Conservation (phyloP, 1,140 invertebrate genomes). For the Acromyrmex charruanus region DNA sequence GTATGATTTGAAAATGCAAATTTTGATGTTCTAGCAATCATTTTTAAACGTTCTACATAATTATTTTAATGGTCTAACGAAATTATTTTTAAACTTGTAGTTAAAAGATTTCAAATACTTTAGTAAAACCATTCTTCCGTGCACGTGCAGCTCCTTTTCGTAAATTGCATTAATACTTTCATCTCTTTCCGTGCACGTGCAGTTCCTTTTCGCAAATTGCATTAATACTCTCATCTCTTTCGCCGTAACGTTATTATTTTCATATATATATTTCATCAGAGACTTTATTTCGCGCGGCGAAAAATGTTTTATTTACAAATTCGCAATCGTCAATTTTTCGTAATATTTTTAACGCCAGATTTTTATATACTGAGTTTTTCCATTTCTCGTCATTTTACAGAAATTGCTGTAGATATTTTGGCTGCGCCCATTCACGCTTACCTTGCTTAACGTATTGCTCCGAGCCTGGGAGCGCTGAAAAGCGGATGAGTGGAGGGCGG, state of each 20-base stretch:
- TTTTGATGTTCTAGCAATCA: too few relatives aligned
- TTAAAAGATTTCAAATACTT: too few relatives aligned
- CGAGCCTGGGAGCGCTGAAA: conserved; percentile 13
- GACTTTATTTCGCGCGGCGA: neutral
- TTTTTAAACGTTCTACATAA: too few relatives aligned
- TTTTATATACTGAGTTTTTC: neutral
- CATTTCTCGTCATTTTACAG: neutral
- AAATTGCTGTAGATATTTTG: conserved; percentile 1
- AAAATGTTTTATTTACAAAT: neutral
- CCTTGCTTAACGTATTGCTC: conserved; percentile 32
- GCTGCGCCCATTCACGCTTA: conserved; percentile 17
- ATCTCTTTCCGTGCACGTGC: neutral
- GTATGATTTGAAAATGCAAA: too few relatives aligned
- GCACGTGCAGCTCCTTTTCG: neutral
- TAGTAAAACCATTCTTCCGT: too few relatives aligned
- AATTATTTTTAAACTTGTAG: too few relatives aligned
- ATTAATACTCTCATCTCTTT: neutral
- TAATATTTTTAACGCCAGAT: conserved; percentile 8
- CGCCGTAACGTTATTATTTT: neutral
- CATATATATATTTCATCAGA: neutral
- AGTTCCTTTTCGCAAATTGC: neutral
- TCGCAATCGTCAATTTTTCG: neutral
- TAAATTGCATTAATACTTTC: neutral
- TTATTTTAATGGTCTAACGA: too few relatives aligned
- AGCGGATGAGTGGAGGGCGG: conserved; percentile 16